phyloP scores from a whole-genome alignment of 2,797 vertebrate genomes.

The Pelobates cultripes region DNA sequence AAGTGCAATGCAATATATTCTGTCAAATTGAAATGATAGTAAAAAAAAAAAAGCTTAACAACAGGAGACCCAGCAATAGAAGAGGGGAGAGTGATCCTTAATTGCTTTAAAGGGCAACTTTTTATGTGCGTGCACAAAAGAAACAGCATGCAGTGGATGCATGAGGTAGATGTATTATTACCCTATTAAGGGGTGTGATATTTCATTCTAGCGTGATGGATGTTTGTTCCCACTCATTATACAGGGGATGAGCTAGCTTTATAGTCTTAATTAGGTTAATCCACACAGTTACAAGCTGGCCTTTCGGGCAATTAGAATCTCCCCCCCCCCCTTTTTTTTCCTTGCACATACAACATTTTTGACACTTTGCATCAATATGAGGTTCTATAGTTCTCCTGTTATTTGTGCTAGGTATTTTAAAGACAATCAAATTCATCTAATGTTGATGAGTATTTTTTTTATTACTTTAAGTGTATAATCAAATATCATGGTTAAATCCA shows the following conservation, averaged over 20 bases:
- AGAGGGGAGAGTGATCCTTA: neutral
- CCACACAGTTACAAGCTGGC: slow-evolving; percentile 35
- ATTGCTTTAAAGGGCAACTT: neutral
- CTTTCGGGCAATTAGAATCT: slow-evolving; percentile 37
- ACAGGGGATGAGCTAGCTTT: slow-evolving; percentile 11
- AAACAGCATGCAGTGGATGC: neutral
- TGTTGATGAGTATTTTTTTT: neutral
- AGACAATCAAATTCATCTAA: neutral
- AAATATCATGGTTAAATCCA: neutral
- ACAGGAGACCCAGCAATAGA: neutral
- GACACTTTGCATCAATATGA: slow-evolving; percentile 24
- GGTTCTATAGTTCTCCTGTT: slow-evolving; percentile 12
- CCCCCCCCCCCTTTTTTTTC: neutral
- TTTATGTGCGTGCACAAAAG: neutral
- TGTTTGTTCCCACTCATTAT: slow-evolving; percentile 46
- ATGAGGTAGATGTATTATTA: slow-evolving; percentile 9
- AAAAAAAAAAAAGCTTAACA: neutral
- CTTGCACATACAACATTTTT: slow-evolving; percentile 17
- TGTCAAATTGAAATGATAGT: too few species aligned
- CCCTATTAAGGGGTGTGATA: slow-evolving; percentile 33
- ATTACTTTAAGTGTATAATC: neutral
- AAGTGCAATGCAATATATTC: too few species aligned
- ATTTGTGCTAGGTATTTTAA: neutral
- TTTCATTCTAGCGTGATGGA: slow-evolving; percentile 36
- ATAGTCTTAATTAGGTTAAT: slow-evolving; percentile 32